Evolutionary conservation across 2,797 vertebrate genomes (phyloP).

Genomic region (Hephaestus fuliginosus): DNA sequence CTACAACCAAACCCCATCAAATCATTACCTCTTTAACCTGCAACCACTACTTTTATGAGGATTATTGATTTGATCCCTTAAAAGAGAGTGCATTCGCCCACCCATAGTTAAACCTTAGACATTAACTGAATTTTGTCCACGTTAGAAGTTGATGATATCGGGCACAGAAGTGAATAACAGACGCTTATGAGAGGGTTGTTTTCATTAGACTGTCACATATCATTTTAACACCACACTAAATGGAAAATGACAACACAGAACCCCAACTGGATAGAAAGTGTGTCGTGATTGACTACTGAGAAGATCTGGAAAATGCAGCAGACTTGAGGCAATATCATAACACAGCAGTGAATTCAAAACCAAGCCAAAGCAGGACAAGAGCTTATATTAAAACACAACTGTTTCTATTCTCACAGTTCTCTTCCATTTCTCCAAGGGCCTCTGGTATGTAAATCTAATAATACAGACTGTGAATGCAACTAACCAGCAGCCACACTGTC

Average conservation of each 20-base stretch:
- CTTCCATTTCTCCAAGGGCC: constrained; percentile 62
- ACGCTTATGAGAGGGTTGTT: neutral
- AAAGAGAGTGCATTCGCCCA: neutral
- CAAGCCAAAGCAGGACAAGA: constrained; percentile 40
- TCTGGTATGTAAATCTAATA: constrained; percentile 81
- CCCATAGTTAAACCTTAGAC: neutral
- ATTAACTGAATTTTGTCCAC: constrained; percentile 8
- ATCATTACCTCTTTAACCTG: constrained; percentile 8
- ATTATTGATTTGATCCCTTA: constrained; percentile 3
- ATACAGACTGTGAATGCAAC: constrained; percentile 60
- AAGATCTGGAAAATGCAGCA: constrained; percentile 33
- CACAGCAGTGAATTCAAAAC: constrained; percentile 45
- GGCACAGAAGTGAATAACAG: neutral
- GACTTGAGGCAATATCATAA: constrained; percentile 48
- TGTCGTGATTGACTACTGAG: constrained; percentile 13
- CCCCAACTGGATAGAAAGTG: neutral
- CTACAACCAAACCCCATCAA: neutral
- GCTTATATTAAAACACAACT: constrained; percentile 68
- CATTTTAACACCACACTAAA: constrained; percentile 12
- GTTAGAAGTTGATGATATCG: neutral
- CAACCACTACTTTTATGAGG: constrained; percentile 13
- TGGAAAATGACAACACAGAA: constrained; percentile 2
- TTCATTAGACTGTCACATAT: constrained; percentile 6
- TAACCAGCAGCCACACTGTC: constrained; percentile 60
- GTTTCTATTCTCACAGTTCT: constrained; percentile 62